Evolutionary conservation across 2,797 vertebrate genomes (phyloP).

Genomic region (Heterohyrax brucei): DNA sequence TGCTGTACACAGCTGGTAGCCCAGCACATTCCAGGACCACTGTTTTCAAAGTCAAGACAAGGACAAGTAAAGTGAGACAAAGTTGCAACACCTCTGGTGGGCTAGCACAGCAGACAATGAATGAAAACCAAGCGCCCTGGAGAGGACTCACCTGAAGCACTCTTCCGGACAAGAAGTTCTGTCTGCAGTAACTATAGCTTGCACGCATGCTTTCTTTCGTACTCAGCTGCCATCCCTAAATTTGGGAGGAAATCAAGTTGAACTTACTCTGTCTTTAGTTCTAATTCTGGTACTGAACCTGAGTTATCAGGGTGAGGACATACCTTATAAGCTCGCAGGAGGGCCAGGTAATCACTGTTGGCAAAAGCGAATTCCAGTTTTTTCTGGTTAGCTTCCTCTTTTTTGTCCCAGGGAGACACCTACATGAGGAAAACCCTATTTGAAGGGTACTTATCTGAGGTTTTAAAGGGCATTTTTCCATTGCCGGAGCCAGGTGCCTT

Average conservation of each 20-base stretch:
- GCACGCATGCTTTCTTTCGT: conserved; percentile 92
- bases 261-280: conserved; percentile 26
- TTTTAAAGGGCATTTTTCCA: conserved; percentile 36
- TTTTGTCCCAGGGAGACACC: conserved; percentile 99
- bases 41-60: neutral
- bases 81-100: neutral
- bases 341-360: conserved; percentile 97
- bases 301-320: conserved; percentile 55
- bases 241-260: conserved; percentile 73
- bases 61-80: neutral
- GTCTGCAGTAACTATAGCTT: conserved; percentile 95
- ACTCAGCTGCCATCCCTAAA: conserved; percentile 96
- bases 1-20: conserved; percentile 11
- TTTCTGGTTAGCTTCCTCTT: conserved; percentile 97
- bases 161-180: conserved; percentile 97
- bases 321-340: conserved; percentile 98
- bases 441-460: conserved; percentile 4
- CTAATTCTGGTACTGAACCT: neutral
- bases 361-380: conserved; percentile 96
- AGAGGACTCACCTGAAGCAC: conserved; percentile 94
- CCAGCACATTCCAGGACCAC: conserved; percentile 32
- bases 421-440: conserved; percentile 83
- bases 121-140: neutral
- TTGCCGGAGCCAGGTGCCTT: neutral
- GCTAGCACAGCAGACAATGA: neutral